Evolutionary conservation across 2,888 invertebrate genomes (phyloP).

Genomic region (Electrophaes corylata): DNA sequence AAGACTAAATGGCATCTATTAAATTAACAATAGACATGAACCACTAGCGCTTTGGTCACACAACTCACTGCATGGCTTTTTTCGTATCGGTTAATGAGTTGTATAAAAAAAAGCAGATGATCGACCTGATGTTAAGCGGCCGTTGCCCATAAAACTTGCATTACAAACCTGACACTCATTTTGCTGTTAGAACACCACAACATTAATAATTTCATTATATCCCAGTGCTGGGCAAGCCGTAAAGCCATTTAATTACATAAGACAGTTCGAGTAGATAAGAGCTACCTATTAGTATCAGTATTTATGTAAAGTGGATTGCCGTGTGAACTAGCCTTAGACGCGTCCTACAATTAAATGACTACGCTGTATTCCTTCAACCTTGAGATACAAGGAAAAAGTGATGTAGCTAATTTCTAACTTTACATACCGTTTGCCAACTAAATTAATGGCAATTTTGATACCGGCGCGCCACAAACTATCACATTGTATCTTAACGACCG

Average conservation of each 20-base stretch:
- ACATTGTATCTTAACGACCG: not conserved
- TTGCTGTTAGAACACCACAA: no score
- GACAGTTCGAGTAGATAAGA: no score
- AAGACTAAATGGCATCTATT: not conserved
- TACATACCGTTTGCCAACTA: not conserved
- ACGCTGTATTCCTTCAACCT: not conserved
- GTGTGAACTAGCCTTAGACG: not conserved
- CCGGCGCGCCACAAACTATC: not conserved
- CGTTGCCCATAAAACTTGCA: no score
- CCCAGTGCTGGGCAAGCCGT: no score
- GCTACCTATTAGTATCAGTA: no score
- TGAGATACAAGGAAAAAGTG: slow-evolving; percentile 1
- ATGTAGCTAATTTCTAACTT: not conserved
- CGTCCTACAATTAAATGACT: not conserved
- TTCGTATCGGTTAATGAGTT: not conserved
- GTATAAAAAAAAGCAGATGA: no score
- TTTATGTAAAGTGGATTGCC: not conserved
- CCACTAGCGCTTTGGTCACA: not conserved
- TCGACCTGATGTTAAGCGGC: no score
- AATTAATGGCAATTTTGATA: not conserved
- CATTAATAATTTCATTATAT: no score
- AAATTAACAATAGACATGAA: slow-evolving; percentile 3
- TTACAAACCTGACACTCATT: no score
- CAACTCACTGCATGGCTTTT: not conserved
- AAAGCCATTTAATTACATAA: no score